Percentiles rank a stretch among this genome's conserved stretches.
Conservation (phyloP, 2,888 invertebrate genomes). For the Drosophila niveifrons region DNA sequence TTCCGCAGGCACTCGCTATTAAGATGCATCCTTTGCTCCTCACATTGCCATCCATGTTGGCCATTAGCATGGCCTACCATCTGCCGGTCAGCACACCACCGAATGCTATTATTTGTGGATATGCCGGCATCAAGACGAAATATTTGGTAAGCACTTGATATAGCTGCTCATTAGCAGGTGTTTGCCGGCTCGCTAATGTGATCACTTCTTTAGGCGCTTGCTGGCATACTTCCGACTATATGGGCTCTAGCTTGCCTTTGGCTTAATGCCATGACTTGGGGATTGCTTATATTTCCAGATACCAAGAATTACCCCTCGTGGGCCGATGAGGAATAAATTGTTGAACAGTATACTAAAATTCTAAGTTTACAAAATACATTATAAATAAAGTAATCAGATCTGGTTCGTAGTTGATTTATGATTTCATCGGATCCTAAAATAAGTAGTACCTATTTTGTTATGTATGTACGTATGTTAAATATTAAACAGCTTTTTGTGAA, state of each 20-base stretch:
- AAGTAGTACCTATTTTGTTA: background rate
- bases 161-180: no score
- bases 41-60: slow-evolving; percentile 93
- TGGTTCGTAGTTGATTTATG: background rate
- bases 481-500: background rate
- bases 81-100: slow-evolving; percentile 97
- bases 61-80: slow-evolving; percentile 95
- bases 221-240: slow-evolving; percentile 20
- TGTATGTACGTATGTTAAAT: background rate
- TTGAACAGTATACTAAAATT: background rate
- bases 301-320: slow-evolving; percentile 2
- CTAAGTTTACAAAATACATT: background rate
- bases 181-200: background rate
- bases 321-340: background rate
- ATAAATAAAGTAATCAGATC: background rate
- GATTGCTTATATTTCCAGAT: slow-evolving; percentile 1
- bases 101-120: slow-evolving; percentile 95
- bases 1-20: slow-evolving; percentile 88
- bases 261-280: slow-evolving; percentile 18
- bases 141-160: slow-evolving; percentile 88
- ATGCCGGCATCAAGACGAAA: slow-evolving; percentile 90
- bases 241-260: slow-evolving; percentile 12
- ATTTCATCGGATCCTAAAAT: background rate
- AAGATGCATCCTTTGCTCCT: slow-evolving; percentile 93
- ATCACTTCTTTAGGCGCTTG: background rate